phyloP scores from a whole-genome alignment of 2,113 vertebrate species.

The Semnornis frantzii region DNA sequence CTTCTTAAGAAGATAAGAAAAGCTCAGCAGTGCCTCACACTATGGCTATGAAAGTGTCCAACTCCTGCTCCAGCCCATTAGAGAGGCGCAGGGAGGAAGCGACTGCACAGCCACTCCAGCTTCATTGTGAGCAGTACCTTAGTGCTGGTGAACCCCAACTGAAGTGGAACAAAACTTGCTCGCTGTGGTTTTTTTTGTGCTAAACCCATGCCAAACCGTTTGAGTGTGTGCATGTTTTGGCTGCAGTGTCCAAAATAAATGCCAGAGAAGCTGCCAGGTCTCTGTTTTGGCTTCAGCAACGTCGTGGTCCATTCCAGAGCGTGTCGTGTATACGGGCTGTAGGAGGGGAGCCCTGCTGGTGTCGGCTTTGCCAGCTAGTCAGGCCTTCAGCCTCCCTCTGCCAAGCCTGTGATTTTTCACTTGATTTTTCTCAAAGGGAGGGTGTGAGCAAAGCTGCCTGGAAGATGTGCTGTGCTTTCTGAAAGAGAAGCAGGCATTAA shows the following conservation, averaged over 20 bases:
- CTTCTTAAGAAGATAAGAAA: background rate
- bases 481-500: background rate
- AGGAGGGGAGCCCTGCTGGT: constrained; percentile 5
- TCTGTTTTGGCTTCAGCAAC: constrained; percentile 1
- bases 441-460: background rate
- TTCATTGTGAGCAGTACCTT: background rate
- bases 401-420: background rate
- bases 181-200: background rate
- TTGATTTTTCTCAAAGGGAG: background rate
- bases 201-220: background rate
- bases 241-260: background rate
- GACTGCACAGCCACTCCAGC: background rate
- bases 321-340: background rate
- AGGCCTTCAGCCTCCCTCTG: background rate
- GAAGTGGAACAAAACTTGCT: background rate
- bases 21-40: background rate
- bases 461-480: background rate
- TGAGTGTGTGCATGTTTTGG: background rate
- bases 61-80: background rate
- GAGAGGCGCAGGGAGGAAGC: accelerated
- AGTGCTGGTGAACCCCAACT: background rate
- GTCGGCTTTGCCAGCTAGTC: background rate
- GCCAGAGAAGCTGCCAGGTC: background rate
- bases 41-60: background rate
- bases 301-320: background rate